Percentiles rank a stretch among this genome's conserved stretches.
Evolutionary conservation across 1,140 invertebrate genomes (phyloP).

Genomic region (Drosophila subpulchrella): DNA sequence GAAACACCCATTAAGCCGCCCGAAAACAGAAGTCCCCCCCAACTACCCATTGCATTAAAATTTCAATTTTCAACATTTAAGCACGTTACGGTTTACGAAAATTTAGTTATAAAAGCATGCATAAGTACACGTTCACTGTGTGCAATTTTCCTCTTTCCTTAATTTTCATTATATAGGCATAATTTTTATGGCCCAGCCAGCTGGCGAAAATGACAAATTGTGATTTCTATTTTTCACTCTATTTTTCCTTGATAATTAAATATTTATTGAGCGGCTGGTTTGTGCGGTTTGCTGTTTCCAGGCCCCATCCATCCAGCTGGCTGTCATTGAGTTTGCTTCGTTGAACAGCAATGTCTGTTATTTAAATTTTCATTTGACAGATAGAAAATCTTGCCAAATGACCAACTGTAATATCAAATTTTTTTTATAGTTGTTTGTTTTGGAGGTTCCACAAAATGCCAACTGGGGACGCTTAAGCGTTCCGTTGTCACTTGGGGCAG

Average conservation of each 20-base stretch:
- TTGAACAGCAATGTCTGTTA: conserved; percentile 31
- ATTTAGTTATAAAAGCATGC: conserved; percentile 78
- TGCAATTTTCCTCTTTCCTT: not conserved
- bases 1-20: conserved; percentile 16
- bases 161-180: conserved; percentile 18
- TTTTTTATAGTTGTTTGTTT: conserved; percentile 37
- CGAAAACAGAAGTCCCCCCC: conserved; percentile 9
- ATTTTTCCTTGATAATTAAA: conserved; percentile 66
- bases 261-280: conserved; percentile 67
- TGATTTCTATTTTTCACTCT: conserved; percentile 46
- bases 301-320: conserved; percentile 7
- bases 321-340: conserved; percentile 61
- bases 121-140: conserved; percentile 30
- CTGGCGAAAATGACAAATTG: conserved; percentile 60
- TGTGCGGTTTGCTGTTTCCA: conserved; percentile 31
- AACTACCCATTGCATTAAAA: conserved; percentile 57
- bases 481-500: conserved; percentile 39
- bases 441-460: conserved; percentile 23
- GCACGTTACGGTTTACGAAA: conserved; percentile 67
- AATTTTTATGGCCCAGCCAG: conserved; percentile 32
- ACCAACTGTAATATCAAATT: conserved; percentile 28
- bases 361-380: conserved; percentile 77
- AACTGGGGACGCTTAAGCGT: conserved; percentile 53
- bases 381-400: conserved; percentile 43
- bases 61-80: conserved; percentile 78